Evolutionary conservation across 2,888 invertebrate species (phyloP).

Genomic region (Drosophila parthenogenetica): DNA sequence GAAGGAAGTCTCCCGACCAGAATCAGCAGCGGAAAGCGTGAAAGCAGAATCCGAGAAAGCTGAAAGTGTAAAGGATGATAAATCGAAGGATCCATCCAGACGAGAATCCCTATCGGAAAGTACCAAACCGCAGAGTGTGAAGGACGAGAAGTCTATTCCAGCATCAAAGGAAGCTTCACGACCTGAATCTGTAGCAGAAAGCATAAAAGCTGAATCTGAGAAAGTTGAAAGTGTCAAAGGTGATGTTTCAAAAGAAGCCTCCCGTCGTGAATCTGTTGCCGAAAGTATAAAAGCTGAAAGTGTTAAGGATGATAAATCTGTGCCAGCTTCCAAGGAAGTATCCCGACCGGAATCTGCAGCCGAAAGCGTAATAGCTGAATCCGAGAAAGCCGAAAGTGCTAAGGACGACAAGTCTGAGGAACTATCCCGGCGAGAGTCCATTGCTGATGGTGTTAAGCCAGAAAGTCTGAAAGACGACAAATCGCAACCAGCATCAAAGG

Average conservation of each 20-base stretch:
- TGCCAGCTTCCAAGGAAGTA: slow-evolving; percentile 41
- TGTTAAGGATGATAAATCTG: slow-evolving; percentile 41
- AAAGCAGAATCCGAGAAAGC: neutral
- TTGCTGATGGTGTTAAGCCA: slow-evolving; percentile 23
- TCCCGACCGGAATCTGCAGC: slow-evolving; percentile 48
- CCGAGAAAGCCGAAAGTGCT: slow-evolving; percentile 29
- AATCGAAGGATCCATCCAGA: slow-evolving; percentile 25
- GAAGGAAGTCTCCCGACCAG: slow-evolving; percentile 25
- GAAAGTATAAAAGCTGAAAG: slow-evolving; percentile 39
- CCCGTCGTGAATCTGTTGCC: slow-evolving; percentile 31
- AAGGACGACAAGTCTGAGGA: slow-evolving; percentile 36
- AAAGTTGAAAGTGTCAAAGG: slow-evolving; percentile 3
- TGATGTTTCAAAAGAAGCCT: slow-evolving; percentile 10
- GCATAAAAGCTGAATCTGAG: neutral
- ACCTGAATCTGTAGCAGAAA: slow-evolving; percentile 39
- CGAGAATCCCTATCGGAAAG: slow-evolving; percentile 31
- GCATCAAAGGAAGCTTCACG: slow-evolving; percentile 28
- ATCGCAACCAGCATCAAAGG: slow-evolving; percentile 45
- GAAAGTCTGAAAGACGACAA: slow-evolving; percentile 44
- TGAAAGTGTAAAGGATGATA: slow-evolving; percentile 29
- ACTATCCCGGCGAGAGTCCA: slow-evolving; percentile 27
- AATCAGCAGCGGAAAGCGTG: slow-evolving; percentile 18
- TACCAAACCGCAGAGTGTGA: slow-evolving; percentile 12
- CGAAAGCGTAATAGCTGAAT: slow-evolving; percentile 31
- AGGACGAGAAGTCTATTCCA: slow-evolving; percentile 31